These are phyloP conservation scores for Euwallacea similis DNA, from an alignment of 1,140 invertebrate genomes.

Conservation along the genomic window DNA sequence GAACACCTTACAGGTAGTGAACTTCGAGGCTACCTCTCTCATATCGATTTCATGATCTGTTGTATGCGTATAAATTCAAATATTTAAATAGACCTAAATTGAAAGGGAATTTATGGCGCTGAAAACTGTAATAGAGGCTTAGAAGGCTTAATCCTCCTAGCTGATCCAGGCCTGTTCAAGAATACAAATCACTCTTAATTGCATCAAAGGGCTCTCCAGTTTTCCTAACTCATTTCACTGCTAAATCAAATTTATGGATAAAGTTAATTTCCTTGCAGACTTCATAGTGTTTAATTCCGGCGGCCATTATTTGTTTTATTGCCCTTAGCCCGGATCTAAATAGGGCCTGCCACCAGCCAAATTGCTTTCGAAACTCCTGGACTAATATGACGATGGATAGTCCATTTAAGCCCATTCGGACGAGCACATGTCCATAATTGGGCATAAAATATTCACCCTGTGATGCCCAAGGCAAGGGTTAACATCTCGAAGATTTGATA, in stretches of 20 bases:
- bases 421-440: no score
- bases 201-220: constrained; percentile 52
- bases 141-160: constrained; percentile 6
- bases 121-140: neutral
- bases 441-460: no score
- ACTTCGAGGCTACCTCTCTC: no score
- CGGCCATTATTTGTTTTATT: constrained; percentile 53
- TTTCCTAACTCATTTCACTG: constrained; percentile 51
- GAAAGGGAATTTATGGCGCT: no score
- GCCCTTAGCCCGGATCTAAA: constrained; percentile 36
- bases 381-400: neutral
- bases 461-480: no score
- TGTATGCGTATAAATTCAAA: no score
- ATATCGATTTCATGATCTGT: no score
- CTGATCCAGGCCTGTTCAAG: constrained; percentile 29
- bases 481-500: neutral
- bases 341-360: constrained; percentile 15
- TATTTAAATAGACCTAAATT: no score
- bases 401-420: neutral
- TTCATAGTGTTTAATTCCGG: constrained; percentile 54
- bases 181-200: constrained; percentile 56
- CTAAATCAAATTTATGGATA: constrained; percentile 56
- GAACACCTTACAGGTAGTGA: no score
- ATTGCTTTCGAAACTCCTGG: constrained; percentile 18
- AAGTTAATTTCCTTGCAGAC: constrained; percentile 54